phyloP scores from a whole-genome alignment of 2,797 vertebrate genomes.

The Otolemur crassicaudatus region DNA sequence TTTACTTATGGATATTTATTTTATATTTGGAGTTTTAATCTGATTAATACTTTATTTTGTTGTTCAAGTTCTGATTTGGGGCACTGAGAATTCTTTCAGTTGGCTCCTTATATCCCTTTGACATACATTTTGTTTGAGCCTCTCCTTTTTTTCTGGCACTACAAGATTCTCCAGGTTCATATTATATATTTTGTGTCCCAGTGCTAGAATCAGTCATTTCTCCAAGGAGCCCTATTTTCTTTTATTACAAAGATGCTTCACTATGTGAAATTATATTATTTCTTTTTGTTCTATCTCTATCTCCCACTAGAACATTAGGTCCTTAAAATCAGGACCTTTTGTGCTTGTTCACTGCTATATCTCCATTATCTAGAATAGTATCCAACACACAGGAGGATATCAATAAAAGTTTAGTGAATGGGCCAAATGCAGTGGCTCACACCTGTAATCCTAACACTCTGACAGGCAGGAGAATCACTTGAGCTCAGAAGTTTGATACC shows the following conservation, averaged over 20 bases:
- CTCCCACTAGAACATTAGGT: slow-evolving; percentile 33
- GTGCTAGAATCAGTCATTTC: slow-evolving; percentile 33
- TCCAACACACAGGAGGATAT: neutral
- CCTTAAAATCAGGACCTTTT: slow-evolving; percentile 59
- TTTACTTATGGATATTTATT: slow-evolving; percentile 4
- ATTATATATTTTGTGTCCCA: neutral
- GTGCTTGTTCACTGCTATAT: slow-evolving; percentile 34
- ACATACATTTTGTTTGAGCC: slow-evolving; percentile 26
- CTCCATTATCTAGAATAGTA: slow-evolving; percentile 21
- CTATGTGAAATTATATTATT: slow-evolving; percentile 51
- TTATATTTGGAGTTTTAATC: neutral
- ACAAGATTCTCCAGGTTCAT: neutral
- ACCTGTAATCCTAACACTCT: too few relatives aligned
- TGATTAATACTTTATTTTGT: slow-evolving; percentile 35
- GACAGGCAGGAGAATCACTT: too few relatives aligned
- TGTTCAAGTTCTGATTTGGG: slow-evolving; percentile 40
- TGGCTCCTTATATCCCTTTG: neutral
- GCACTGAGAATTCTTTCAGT: slow-evolving; percentile 6
- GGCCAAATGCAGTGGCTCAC: too few relatives aligned
- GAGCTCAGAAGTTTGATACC: too few relatives aligned
- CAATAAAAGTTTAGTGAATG: slow-evolving; percentile 31
- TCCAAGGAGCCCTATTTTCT: slow-evolving; percentile 21
- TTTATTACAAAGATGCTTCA: slow-evolving; percentile 55
- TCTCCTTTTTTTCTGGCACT: slow-evolving; percentile 20
- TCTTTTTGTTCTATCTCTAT: slow-evolving; percentile 45